phyloP scores from a whole-genome alignment of 2,888 invertebrate species.

The Leptothorax acervorum region DNA sequence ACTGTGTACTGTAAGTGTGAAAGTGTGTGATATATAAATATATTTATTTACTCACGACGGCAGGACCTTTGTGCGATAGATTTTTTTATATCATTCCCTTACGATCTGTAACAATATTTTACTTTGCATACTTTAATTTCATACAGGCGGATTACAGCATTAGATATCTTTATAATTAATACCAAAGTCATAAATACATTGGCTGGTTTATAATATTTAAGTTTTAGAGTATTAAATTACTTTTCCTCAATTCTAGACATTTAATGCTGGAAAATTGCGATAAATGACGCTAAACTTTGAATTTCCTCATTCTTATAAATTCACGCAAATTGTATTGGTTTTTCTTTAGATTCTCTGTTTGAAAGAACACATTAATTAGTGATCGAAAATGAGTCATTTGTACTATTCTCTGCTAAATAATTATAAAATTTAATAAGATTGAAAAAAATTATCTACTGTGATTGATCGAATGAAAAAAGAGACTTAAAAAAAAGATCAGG shows the following conservation, averaged over 20 bases:
- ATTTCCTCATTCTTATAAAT: background rate
- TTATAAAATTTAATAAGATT: background rate
- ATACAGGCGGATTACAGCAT: background rate
- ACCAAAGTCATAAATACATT: too few relatives aligned
- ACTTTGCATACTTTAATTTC: background rate
- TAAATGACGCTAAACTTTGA: too few relatives aligned
- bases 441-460: background rate
- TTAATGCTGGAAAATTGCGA: background rate
- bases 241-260: background rate
- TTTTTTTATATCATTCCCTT: background rate
- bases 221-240: too few relatives aligned
- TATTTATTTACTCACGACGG: constrained; percentile 81
- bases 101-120: background rate
- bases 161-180: background rate
- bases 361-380: background rate
- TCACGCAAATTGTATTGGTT: background rate
- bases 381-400: background rate
- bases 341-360: background rate
- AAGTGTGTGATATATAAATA: constrained; percentile 78
- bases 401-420: background rate
- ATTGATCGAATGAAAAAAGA: background rate
- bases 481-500: background rate
- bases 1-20: constrained; percentile 79
- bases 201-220: too few relatives aligned
- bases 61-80: background rate